Conservation (phyloP, 1,140 invertebrate species). For the Monochamus saltuarius region DNA sequence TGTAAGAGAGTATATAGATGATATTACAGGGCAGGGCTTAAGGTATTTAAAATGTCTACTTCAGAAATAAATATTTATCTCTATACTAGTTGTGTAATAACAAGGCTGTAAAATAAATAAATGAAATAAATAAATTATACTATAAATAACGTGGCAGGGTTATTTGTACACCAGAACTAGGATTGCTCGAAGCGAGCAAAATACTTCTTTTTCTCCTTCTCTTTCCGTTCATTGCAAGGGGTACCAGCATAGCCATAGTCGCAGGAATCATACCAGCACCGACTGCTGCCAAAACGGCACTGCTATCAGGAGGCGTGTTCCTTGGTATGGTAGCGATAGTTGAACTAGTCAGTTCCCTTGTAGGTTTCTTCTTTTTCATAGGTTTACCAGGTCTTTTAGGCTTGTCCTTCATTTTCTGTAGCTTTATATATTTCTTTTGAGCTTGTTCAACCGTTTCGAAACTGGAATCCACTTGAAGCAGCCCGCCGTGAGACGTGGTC, state of each 20-base stretch:
- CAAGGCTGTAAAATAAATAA: too few relatives aligned
- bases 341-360: conserved; percentile 5
- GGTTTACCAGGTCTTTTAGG: conserved; percentile 14
- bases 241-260: conserved; percentile 76
- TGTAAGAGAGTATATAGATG: too few relatives aligned
- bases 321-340: conserved; percentile 20
- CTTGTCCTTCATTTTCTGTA: conserved; percentile 29
- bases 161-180: too few relatives aligned
- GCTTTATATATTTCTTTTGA: conserved; percentile 36
- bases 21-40: too few relatives aligned
- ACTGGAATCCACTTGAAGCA: conserved; percentile 72
- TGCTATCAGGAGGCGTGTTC: conserved; percentile 48
- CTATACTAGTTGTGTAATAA: too few relatives aligned
- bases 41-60: too few relatives aligned
- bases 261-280: conserved; percentile 76
- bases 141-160: too few relatives aligned
- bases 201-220: conserved; percentile 43
- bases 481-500: conserved; percentile 72
- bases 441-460: conserved; percentile 68
- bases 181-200: too few relatives aligned
- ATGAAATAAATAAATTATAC: too few relatives aligned
- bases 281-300: conserved; percentile 69
- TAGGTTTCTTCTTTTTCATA: conserved; percentile 1
- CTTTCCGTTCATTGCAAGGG: conserved; percentile 67
- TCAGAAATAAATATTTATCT: too few relatives aligned